Evolutionary conservation across 2,797 vertebrate species (phyloP), one percentile per base, ranked within the genome.

Genomic region (Parotocinclus haroldoi): DNA sequence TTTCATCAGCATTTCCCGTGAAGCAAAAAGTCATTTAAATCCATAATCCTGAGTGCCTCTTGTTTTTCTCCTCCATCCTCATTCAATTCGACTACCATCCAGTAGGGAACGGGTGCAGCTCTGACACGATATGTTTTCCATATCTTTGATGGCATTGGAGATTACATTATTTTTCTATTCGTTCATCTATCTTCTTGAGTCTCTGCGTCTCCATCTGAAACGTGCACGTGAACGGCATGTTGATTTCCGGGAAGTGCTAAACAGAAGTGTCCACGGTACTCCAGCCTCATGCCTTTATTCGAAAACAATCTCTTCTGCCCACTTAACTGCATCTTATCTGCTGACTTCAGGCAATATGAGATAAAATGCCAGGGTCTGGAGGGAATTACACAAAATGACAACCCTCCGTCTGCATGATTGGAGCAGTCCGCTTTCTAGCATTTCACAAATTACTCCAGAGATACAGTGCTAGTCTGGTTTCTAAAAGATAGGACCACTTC

Each of bases 31-130:
- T 71, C 46, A 72, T 75, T 58, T 72, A 13, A 73, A 69, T 74
- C 75, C 69, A 80, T 50, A 79, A 74, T 68, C 59, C 57, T 74
- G 74, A 85, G 81, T 73, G 77, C 73, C 73, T 84, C 82, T 78
- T 81, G 76, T 82, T 79, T 79, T 79, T 80, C 27, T 48, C 14
- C 27, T 48, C 14, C 14, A 14, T 36, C 39, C 63, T 46, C 58
- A 72, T 82, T 85, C 77, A 81, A 61, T 57, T 78, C 70, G 70
- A 68, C 77, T 79, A 82, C 84, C 81, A 81, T 88, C 86, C 81
- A 76, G 79, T 79, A 83, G 40, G 8, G 40, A 42, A 42, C 40
- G 77, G 27, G 27, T 11, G 9, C 40, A 42, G 40, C 80, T 66
- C 66, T 62, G 68, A 76, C 79, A 82, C 58, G 78, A 69, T 54